These are phyloP conservation scores for Merluccius polli DNA, from an alignment of 2,797 vertebrate species.

Conservation along the genomic window DNA sequence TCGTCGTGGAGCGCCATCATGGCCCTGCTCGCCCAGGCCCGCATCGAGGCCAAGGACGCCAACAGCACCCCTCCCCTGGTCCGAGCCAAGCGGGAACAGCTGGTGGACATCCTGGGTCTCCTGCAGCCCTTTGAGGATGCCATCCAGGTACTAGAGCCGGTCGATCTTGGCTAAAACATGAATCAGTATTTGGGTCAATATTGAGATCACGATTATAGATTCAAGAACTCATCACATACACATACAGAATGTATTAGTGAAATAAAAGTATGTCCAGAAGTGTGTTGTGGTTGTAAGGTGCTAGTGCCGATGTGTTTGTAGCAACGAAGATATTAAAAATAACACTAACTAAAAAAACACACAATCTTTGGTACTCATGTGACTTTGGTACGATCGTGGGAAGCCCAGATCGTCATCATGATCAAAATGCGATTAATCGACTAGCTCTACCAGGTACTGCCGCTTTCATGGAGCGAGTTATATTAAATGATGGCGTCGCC, in stretches of 20 bases:
- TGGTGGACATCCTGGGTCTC: slow-evolving; percentile 68
- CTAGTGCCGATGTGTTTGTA: neutral
- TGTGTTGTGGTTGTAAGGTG: neutral
- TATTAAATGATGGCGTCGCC: too few species aligned
- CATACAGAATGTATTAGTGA: too few species aligned
- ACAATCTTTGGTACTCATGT: too few species aligned
- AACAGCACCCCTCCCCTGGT: slow-evolving; percentile 62
- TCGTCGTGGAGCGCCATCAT: slow-evolving; percentile 60
- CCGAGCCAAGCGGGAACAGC: slow-evolving; percentile 69
- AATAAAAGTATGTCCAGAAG: neutral
- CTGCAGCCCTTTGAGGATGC: slow-evolving; percentile 72
- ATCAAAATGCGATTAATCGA: too few species aligned
- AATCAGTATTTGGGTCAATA: too few species aligned
- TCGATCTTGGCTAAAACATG: too few species aligned
- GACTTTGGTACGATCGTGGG: too few species aligned
- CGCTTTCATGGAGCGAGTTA: too few species aligned
- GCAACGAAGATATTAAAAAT: neutral
- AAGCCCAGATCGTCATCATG: too few species aligned
- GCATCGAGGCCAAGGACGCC: slow-evolving; percentile 59
- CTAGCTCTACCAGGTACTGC: too few species aligned
- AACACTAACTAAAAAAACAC: neutral
- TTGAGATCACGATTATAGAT: too few species aligned
- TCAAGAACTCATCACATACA: too few species aligned
- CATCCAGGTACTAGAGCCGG: slow-evolving; percentile 57
- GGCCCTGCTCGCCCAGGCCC: slow-evolving; percentile 69